Conservation (phyloP, 2,797 vertebrate genomes). For the Otolemur crassicaudatus region DNA sequence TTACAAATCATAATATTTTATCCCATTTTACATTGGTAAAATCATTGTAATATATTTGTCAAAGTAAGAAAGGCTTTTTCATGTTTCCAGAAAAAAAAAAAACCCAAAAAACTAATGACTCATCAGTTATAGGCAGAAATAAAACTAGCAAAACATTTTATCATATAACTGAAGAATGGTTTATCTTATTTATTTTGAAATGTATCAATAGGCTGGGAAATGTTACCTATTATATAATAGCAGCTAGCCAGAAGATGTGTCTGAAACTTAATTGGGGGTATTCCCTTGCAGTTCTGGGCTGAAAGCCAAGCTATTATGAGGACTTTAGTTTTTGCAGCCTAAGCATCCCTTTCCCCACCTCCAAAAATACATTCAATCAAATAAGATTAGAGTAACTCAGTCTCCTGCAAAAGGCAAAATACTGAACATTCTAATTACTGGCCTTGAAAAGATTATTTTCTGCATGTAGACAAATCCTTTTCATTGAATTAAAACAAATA, state of each 20-base stretch:
- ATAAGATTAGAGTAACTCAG: slow-evolving; percentile 30
- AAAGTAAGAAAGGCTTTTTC: slow-evolving; percentile 6
- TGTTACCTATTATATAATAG: not conserved
- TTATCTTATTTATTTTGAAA: not conserved
- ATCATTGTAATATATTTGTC: not conserved
- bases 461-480: not conserved
- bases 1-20: not conserved
- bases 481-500: slow-evolving; percentile 11
- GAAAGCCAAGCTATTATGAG: slow-evolving; percentile 61
- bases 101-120: not conserved
- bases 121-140: not conserved
- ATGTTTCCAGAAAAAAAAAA: not conserved
- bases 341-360: slow-evolving; percentile 46
- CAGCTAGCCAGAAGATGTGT: not conserved
- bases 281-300: slow-evolving; percentile 45
- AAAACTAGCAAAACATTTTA: slow-evolving; percentile 50
- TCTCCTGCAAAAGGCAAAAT: not conserved
- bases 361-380: slow-evolving; percentile 46
- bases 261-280: slow-evolving; percentile 14
- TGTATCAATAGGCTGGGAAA: slow-evolving; percentile 4
- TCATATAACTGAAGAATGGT: not conserved
- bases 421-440: not conserved
- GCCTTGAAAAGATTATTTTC: not conserved
- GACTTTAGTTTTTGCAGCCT: slow-evolving; percentile 45
- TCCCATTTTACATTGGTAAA: not conserved